Base-by-base conservation (phyloP, 2,113 vertebrate species). In the Ictidomys tridecemlineatus region DNA sequence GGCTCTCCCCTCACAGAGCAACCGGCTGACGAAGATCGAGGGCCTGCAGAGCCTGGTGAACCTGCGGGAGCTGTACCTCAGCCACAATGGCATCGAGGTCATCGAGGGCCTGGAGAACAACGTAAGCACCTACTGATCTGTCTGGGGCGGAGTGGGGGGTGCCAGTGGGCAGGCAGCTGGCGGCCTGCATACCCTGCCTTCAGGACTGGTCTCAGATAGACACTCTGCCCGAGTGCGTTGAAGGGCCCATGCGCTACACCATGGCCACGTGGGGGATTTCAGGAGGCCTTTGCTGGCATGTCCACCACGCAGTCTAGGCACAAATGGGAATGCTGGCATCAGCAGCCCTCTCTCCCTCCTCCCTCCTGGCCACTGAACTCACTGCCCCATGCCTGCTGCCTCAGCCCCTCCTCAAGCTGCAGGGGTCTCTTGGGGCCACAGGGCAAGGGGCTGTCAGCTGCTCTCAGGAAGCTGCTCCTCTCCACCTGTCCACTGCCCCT, bases 81-180 rank as follows among this genome's bases (percentile, higher is more conserved):
- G 99, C 98, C 99, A 99, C 98, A 99, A 99, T 0, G 99, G 99
- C 97, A 99, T 99, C 2, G 99, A 99, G 98, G 99, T 99, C 98
- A 99, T 99, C 45, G 99, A 99, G 96, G 99, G 99, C 91, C 98
- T 99, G 98, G 99, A 99, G 97, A 99, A 99, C 98, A 99, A 99
- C 8, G 99, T 99, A 98, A 99, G 99, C 37, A 3, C 42, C 69
- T 0, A 0, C 5, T 32, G 2, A 0, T 42, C 89, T 0, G 0
- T 67, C 45, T 51, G 14, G 86, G 74, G 78, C 1, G 58, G 56
- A 8, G 4, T 34, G 32, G 24, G 53, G 6, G 45, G 87, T 14
- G 0, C 7, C 12, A 1, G 78, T 11, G 20, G 16, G 16, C 51
- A 0, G 16, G 65, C 53, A 28, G 16, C 28, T 28, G 34, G 89